Conservation (phyloP, 1,140 invertebrate genomes). For the Globodera rostochiensis region DNA sequence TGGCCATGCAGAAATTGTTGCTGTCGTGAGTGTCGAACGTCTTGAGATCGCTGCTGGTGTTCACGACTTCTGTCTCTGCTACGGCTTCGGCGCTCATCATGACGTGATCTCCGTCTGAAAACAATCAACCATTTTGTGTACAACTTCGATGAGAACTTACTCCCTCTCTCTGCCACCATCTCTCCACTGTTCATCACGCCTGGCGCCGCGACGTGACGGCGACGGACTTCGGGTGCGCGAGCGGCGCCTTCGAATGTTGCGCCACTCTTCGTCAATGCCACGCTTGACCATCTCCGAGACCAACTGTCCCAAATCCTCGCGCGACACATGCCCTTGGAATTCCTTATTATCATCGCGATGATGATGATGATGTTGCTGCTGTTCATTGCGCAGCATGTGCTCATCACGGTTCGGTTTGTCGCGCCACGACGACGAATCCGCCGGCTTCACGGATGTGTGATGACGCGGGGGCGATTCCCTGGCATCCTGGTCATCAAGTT, state of each 20-base stretch:
- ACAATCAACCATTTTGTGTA: background rate
- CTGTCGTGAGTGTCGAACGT: background rate
- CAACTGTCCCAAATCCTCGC: background rate
- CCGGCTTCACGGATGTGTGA: background rate
- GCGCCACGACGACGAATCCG: background rate
- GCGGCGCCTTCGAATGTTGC: background rate
- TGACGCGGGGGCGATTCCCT: background rate
- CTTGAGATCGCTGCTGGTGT: too few relatives aligned
- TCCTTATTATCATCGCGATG: too few relatives aligned
- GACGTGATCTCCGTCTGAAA: background rate
- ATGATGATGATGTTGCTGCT: background rate
- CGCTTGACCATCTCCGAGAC: background rate
- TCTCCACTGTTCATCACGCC: background rate
- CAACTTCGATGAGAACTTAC: background rate
- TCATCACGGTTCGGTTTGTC: too few relatives aligned
- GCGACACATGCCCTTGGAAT: background rate
- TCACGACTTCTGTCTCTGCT: background rate
- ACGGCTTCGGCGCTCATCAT: background rate
- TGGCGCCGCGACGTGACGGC: background rate
- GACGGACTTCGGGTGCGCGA: background rate
- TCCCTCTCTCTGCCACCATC: background rate
- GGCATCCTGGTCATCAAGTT: background rate
- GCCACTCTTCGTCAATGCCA: background rate
- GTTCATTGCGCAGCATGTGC: background rate
- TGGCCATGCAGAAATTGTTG: background rate